These are phyloP conservation scores for Enteromius mattozi DNA, from an alignment of 2,797 vertebrate species.

Conservation along the genomic window DNA sequence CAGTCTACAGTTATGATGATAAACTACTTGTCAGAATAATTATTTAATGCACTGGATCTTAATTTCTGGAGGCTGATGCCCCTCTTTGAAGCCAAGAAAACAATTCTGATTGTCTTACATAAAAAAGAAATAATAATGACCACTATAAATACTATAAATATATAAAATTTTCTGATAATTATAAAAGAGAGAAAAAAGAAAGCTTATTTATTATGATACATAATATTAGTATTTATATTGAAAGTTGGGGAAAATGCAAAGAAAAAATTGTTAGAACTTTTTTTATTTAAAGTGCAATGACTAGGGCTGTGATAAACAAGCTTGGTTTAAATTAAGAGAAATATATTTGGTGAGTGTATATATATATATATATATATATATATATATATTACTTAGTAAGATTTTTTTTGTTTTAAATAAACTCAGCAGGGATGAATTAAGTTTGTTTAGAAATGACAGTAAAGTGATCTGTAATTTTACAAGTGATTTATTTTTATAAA, in stretches of 20 bases:
- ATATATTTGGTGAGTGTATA: too few species aligned
- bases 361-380: too few species aligned
- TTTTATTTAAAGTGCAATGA: neutral
- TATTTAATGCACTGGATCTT: neutral
- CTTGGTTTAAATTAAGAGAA: neutral
- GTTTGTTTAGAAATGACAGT: too few species aligned
- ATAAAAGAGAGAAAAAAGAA: too few species aligned
- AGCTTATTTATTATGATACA: neutral
- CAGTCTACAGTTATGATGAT: neutral
- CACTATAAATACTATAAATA: too few species aligned
- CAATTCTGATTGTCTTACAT: neutral
- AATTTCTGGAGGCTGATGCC: neutral
- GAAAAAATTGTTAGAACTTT: too few species aligned
- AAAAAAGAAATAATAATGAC: neutral
- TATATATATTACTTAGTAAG: too few species aligned
- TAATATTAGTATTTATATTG: neutral
- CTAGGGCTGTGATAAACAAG: neutral
- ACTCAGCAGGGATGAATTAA: neutral
- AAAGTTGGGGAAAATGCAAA: neutral
- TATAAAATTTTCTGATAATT: neutral
- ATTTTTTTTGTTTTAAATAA: too few species aligned
- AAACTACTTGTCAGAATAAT: neutral
- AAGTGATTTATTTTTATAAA: too few species aligned
- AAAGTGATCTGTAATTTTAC: too few species aligned
- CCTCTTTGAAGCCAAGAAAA: neutral